A percentile compares a stretch with the other conserved stretches of the same genome.
phyloP scores from a whole-genome alignment of 2,797 vertebrate genomes.

The Falco cherrug region DNA sequence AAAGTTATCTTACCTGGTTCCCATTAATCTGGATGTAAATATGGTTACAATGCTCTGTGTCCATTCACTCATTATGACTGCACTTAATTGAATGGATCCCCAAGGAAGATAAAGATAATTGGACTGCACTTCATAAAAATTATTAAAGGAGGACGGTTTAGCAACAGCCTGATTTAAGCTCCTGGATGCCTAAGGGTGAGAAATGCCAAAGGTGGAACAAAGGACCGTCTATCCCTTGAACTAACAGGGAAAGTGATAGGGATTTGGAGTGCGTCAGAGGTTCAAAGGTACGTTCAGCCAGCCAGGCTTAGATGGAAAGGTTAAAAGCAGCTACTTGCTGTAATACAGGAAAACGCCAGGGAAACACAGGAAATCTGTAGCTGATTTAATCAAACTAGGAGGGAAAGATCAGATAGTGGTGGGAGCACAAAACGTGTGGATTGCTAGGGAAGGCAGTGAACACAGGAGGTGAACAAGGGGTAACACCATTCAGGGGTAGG shows the following conservation, averaged over 20 bases:
- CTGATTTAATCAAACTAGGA: not conserved
- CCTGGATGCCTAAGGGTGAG: slow-evolving; percentile 12
- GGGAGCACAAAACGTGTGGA: not conserved
- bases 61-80: slow-evolving; percentile 56
- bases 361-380: not conserved
- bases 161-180: slow-evolving; percentile 30
- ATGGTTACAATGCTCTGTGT: slow-evolving; percentile 48
- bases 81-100: slow-evolving; percentile 71
- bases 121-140: slow-evolving; percentile 71
- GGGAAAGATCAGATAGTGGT: not conserved
- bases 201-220: slow-evolving; percentile 44
- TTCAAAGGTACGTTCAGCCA: not conserved
- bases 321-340: slow-evolving; percentile 27
- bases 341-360: not conserved
- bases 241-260: not conserved
- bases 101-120: slow-evolving; percentile 72
- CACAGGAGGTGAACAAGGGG: not conserved
- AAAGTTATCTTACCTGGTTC: slow-evolving; percentile 67
- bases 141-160: slow-evolving; percentile 55
- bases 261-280: not conserved
- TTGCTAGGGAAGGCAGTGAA: not conserved
- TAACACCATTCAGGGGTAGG: not conserved
- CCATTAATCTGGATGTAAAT: slow-evolving; percentile 67
- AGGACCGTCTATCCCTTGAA: not conserved
- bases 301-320: not conserved